Base-by-base conservation (phyloP, 2,797 vertebrate genomes). In the Argyrosomus regius region DNA sequence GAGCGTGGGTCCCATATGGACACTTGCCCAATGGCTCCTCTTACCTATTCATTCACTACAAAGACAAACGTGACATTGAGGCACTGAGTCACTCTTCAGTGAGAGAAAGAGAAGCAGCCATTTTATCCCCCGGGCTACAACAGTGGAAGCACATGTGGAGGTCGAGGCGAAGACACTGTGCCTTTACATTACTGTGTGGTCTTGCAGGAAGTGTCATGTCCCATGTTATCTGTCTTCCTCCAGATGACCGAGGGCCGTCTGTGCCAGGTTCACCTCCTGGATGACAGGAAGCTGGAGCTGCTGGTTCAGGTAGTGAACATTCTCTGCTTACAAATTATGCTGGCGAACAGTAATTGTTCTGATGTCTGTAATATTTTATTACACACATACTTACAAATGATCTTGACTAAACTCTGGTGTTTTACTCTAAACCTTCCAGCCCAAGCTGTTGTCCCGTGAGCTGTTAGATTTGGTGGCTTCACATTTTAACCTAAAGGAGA, bases 401-500 rank as follows among this genome's bases (percentile, higher is more conserved):
- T 71, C 45, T 59, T 20, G 75, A 17, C 4, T 67, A 14, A 80
- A 31, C n/a, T 60, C 5, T 16, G 70, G 12, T 43, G 20, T 81
- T 76, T 69, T 28, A 10, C 53, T 56, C 26, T 57, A 22, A 69
- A 70, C 39, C 70, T 72, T 66, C 80, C 81, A 99, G 98, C 98
- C 98, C 60, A 99, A 98, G 94, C 96, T 99, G 86, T 88, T 99
- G 91, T 97, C 98, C 73, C 95, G 96, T 26, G 98, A 99, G 59
- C 95, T 99, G 77, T 86, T 99, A 81, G 98, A 99, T 88, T 94
- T 99, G 69, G 98, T 98, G 90, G 96, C 98, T 2, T 99, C 98
- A 0, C 98, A 99, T 92, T 99, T 99, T 87, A 99, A 95, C 93
- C 95, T 99, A 72, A 99, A 99, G 84, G 98, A 99, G 89, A 99